Conservation (phyloP, 2,797 vertebrate species). For the Sandelia bainsii region DNA sequence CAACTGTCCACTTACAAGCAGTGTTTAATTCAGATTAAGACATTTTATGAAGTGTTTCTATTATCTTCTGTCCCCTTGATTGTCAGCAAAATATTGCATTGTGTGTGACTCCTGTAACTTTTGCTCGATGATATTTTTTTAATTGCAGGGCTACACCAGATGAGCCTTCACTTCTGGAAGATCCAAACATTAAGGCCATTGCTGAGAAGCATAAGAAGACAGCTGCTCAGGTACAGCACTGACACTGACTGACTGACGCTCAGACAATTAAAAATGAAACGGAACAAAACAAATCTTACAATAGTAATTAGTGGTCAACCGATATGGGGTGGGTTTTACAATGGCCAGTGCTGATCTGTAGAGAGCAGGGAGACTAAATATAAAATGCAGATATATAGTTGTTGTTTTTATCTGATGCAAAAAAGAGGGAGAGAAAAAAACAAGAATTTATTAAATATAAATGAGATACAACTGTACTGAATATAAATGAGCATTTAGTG, state of each 20-base stretch:
- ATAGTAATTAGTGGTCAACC: too few relatives aligned
- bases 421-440: too few relatives aligned
- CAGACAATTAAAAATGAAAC: neutral
- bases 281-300: neutral
- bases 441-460: too few relatives aligned
- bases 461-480: too few relatives aligned
- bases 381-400: too few relatives aligned
- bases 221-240: conserved; percentile 87
- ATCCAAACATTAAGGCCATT: conserved; percentile 89
- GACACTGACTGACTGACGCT: neutral
- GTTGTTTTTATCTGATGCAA: too few relatives aligned
- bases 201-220: conserved; percentile 91
- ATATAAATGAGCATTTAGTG: too few relatives aligned
- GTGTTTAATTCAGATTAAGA: neutral
- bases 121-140: neutral
- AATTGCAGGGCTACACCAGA: conserved; percentile 89
- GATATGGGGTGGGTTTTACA: too few relatives aligned
- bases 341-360: too few relatives aligned
- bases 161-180: conserved; percentile 91
- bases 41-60: neutral
- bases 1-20: neutral
- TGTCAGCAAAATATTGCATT: neutral
- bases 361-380: too few relatives aligned
- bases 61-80: neutral
- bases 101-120: neutral